Base-by-base conservation (phyloP, 2,888 invertebrate genomes). In the Paralinhomoeus sp. region DNA sequence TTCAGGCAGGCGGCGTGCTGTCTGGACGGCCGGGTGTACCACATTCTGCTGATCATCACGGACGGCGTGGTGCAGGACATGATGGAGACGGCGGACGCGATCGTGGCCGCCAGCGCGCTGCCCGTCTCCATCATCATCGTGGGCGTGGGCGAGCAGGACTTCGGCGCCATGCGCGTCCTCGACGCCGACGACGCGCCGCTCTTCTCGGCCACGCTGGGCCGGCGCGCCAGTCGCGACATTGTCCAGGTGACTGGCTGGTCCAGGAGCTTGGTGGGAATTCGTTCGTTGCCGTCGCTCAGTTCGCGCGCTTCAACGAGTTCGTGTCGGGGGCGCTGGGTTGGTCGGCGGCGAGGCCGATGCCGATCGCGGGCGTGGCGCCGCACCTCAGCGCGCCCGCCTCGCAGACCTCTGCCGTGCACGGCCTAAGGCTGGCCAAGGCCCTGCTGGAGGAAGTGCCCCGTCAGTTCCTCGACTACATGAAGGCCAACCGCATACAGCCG, bases 61-160 rank as follows among this genome's bases (percentile, higher is more conserved):
- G 73, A 73, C 57, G 73, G 73, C 2, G 68, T 72, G 42, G 73
- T 73, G 44, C 70, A 71, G 9, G 73, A 73, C 54, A 71, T 73
- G 66, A 61, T 61, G 5, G 24, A 39, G 46, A 67, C 67, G 61
- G 64, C 45, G 3, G 40, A 40, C 31, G 40, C 40, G 15, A 31
- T 40, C 33, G 40, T 40, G 17, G 37, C 67, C 58, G 71, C 72
- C 13, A 68, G 72, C 12, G 51, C 52, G n/a, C 57, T 72, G 18
- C 72, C 73, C 0, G 60, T 73, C 57, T 72, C 72, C 2, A 71
- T 73, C 41, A 73, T 73, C 45, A 72, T 73, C 44, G 51, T 52
- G 23, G 52, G 52, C 15, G 50, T 52, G 12, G 52, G 52, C 20
- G 47, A 53, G 35, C 54, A 54, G 37, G 42, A 49, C 24, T 52